A percentile compares a stretch with the other conserved stretches of the same genome.
phyloP scores from a whole-genome alignment of 2,888 invertebrate genomes.

The Euproctis similis region DNA sequence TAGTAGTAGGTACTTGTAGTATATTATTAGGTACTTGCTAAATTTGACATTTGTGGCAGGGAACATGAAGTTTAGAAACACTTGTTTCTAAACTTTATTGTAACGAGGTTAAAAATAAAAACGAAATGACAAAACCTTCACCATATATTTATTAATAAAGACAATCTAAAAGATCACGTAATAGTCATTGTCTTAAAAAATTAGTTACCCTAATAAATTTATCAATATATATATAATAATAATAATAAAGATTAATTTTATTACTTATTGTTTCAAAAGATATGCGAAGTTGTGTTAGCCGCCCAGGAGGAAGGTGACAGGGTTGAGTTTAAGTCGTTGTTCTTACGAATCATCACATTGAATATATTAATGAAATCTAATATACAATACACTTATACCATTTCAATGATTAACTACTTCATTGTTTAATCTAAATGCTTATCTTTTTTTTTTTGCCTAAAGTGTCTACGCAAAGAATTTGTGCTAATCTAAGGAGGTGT shows the following conservation, averaged over 20 bases:
- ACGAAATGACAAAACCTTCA: conserved; percentile 72
- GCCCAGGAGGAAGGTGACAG: conserved; percentile 42
- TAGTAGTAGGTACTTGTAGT: too few relatives aligned
- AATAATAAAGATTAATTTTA: conserved; percentile 66
- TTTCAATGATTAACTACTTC: conserved; percentile 57
- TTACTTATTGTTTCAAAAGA: conserved; percentile 77
- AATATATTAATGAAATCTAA: conserved; percentile 68
- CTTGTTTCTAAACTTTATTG: too few relatives aligned
- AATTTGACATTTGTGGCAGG: too few relatives aligned
- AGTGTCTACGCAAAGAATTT: conserved; percentile 73
- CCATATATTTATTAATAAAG: conserved; percentile 77
- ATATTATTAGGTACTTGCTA: too few relatives aligned
- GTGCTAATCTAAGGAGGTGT: conserved; percentile 73
- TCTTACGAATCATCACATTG: conserved; percentile 68
- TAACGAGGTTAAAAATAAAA: conserved; percentile 63
- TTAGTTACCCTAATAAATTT: conserved; percentile 76
- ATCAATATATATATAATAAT: conserved; percentile 74
- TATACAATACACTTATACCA: conserved; percentile 58
- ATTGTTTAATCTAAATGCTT: conserved; percentile 67
- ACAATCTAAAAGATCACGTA: conserved; percentile 77
- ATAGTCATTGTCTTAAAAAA: conserved; percentile 76
- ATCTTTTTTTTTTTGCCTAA: conserved; percentile 63
- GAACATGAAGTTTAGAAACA: not conserved
- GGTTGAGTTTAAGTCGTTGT: conserved; percentile 67
- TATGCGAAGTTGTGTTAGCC: conserved; percentile 73